Conservation (phyloP, 2,888 invertebrate genomes). For the Microplitis manilae region DNA sequence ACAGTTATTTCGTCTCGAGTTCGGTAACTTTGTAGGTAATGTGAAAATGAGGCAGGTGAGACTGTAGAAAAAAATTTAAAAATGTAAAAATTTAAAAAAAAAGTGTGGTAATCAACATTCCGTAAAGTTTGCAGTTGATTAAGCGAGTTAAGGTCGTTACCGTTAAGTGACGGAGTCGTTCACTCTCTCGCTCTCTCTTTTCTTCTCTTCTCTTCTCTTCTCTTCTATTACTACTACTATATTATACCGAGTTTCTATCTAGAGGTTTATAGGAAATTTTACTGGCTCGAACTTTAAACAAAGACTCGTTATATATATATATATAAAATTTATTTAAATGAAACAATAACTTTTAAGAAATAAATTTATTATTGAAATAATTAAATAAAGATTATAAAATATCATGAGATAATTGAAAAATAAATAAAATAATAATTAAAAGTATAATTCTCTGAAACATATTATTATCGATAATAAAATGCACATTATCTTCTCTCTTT, state of each 20-base stretch:
- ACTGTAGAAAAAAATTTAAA: neutral
- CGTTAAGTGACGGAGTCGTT: slow-evolving; percentile 29
- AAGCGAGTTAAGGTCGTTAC: slow-evolving; percentile 58
- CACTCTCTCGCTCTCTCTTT: neutral
- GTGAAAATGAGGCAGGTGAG: slow-evolving; percentile 31
- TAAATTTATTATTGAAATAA: too few relatives aligned
- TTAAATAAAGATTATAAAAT: too few relatives aligned
- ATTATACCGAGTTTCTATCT: too few relatives aligned
- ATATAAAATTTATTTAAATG: too few relatives aligned
- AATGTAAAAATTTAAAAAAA: neutral
- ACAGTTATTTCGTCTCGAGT: neutral
- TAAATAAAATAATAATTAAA: neutral
- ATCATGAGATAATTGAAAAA: neutral
- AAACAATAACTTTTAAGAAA: too few relatives aligned
- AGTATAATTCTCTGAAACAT: neutral
- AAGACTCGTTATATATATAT: too few relatives aligned
- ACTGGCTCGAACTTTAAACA: too few relatives aligned
- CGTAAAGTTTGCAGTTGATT: slow-evolving; percentile 63
- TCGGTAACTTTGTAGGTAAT: slow-evolving; percentile 1
- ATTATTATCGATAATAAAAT: neutral
- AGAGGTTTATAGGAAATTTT: too few relatives aligned
- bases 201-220: neutral
- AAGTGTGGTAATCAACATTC: slow-evolving; percentile 55
- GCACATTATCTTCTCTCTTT: neutral
- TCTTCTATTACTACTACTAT: neutral